Conservation (phyloP, 2,113 vertebrate genomes). For the Noctilio leporinus region DNA sequence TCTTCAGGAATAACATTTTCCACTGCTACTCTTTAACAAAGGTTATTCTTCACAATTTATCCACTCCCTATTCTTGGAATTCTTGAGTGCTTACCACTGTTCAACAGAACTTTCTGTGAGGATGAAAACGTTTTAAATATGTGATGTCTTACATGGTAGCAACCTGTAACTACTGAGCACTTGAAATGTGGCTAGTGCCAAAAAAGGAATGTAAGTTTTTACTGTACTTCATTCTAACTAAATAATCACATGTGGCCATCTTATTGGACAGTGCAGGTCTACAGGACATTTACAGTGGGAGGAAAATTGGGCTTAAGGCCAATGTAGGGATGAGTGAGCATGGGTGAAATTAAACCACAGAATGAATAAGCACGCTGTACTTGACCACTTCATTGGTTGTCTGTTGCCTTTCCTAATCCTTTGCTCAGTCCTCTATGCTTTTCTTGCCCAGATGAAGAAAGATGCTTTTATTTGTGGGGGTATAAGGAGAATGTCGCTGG, state of each 20-base stretch:
- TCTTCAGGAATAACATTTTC: not conserved
- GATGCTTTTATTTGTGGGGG: not conserved
- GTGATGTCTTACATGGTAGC: not conserved
- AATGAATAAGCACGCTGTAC: not conserved
- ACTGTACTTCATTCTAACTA: not conserved
- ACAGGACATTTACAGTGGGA: not conserved
- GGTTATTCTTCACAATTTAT: not conserved
- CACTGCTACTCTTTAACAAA: not conserved
- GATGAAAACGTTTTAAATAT: not conserved
- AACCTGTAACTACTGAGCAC: not conserved
- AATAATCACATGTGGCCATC: not conserved
- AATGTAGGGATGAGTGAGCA: not conserved
- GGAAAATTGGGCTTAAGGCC: not conserved
- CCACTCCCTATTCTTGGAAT: not conserved
- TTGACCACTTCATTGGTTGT: not conserved
- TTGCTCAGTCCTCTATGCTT: not conserved
- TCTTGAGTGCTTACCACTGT: not conserved
- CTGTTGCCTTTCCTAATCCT: not conserved
- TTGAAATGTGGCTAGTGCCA: not conserved
- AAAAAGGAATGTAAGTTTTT: not conserved
- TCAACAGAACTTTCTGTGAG: not conserved
- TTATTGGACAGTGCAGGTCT: not conserved
- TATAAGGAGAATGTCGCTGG: not conserved
- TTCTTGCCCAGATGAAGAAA: not conserved
- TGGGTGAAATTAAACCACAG: not conserved